Evolutionary conservation across 2,113 vertebrate species (phyloP).

Genomic region (Anser cygnoides): DNA sequence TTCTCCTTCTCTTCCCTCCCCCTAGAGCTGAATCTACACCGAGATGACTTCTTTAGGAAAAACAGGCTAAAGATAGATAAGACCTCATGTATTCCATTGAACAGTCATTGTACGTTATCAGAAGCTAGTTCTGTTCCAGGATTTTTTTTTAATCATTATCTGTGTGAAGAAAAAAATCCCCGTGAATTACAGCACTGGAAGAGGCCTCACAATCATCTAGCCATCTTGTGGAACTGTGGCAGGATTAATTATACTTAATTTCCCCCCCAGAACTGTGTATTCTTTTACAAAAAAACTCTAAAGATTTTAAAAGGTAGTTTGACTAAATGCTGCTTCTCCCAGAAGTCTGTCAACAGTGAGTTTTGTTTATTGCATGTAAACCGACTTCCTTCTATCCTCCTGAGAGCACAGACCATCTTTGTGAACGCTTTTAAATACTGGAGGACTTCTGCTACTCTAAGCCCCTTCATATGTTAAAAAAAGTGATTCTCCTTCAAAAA

Average conservation of each 20-base stretch:
- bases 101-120: slow-evolving; percentile 41
- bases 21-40: slow-evolving; percentile 10
- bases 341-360: background rate
- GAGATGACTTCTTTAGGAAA: slow-evolving; percentile 60
- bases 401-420: background rate
- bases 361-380: background rate
- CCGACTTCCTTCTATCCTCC: background rate
- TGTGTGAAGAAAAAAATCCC: background rate
- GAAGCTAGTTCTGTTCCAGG: slow-evolving; percentile 47
- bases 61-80: slow-evolving; percentile 68
- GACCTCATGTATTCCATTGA: slow-evolving; percentile 68
- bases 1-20: background rate
- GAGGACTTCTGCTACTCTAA: background rate
- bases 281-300: background rate
- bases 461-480: background rate
- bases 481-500: background rate
- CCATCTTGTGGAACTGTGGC: background rate
- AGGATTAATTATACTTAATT: background rate
- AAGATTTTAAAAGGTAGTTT: background rate
- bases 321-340: background rate
- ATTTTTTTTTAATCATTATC: background rate
- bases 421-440: background rate
- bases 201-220: background rate
- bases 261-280: background rate
- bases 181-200: background rate